Evolutionary conservation across 2,113 vertebrate genomes (phyloP).

Genomic region (Lasiurus cinereus): DNA sequence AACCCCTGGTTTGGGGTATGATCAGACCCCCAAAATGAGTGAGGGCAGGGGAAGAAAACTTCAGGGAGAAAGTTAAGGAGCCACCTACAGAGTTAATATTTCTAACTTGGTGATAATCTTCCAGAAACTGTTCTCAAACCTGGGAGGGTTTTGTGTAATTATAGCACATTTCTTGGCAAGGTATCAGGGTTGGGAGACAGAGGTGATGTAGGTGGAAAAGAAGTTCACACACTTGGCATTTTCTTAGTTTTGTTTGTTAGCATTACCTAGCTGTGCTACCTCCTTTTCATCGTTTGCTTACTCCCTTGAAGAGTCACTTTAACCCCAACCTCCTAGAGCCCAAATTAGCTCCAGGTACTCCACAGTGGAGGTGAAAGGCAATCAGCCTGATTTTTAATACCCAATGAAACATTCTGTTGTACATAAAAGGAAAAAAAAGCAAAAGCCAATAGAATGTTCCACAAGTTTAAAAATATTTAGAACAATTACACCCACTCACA

Average conservation of each 20-base stretch:
- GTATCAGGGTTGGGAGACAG: background rate
- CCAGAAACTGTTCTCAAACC: conserved; percentile 36
- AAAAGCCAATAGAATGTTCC: conserved; percentile 44
- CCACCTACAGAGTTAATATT: background rate
- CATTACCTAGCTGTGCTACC: background rate
- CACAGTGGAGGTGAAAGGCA: conserved; percentile 2
- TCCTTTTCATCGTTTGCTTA: background rate
- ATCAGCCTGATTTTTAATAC: background rate
- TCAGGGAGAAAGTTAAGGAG: background rate
- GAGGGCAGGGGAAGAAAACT: background rate
- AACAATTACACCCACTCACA: conserved; percentile 30
- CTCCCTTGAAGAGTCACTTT: conserved; percentile 16
- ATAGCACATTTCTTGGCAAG: conserved; percentile 35
- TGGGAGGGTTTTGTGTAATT: background rate
- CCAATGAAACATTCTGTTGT: conserved; percentile 1
- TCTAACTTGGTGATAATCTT: background rate
- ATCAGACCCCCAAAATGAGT: background rate
- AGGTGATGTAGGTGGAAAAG: background rate
- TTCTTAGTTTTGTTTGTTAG: background rate
- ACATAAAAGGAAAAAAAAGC: conserved; percentile 61
- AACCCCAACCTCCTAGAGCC: conserved; percentile 10
- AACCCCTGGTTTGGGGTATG: background rate
- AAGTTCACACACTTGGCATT: background rate
- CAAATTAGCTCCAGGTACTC: conserved; percentile 14
- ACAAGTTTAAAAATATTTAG: conserved; percentile 52